Evolutionary conservation across 2,797 vertebrate genomes (phyloP).

Genomic region (Holocentrus rufus): DNA sequence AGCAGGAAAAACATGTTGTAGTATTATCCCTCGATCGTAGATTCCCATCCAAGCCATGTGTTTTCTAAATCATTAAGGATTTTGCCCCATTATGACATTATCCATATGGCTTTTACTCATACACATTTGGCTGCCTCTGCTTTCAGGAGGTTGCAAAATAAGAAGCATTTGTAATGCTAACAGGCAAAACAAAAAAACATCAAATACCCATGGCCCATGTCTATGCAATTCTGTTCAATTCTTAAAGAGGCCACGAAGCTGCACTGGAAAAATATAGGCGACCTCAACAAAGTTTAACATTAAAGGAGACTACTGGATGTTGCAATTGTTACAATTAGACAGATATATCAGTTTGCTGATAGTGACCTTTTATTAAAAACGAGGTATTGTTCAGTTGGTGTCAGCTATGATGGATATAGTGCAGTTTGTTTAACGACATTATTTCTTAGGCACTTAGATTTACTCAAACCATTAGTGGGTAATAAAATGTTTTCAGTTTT

Average conservation of each 20-base stretch:
- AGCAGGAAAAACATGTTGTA: not conserved
- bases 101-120: slow-evolving; percentile 1
- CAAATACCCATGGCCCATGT: not conserved
- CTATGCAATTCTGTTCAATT: not conserved
- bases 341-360: no score
- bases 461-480: not conserved
- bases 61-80: not conserved
- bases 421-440: no score
- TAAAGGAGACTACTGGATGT: not conserved
- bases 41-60: not conserved
- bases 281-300: not conserved
- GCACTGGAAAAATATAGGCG: not conserved
- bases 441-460: no score
- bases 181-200: not conserved
- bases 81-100: not conserved
- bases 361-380: no score
- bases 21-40: not conserved
- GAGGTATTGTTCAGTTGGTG: no score
- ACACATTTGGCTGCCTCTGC: not conserved
- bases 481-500: no score
- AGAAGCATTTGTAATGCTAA: not conserved
- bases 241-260: not conserved
- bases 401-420: no score
- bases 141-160: not conserved
- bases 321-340: no score